These are phyloP conservation scores for Erpobdella octoculata DNA, from an alignment of 2,888 invertebrate genomes.

Conservation along the genomic window DNA sequence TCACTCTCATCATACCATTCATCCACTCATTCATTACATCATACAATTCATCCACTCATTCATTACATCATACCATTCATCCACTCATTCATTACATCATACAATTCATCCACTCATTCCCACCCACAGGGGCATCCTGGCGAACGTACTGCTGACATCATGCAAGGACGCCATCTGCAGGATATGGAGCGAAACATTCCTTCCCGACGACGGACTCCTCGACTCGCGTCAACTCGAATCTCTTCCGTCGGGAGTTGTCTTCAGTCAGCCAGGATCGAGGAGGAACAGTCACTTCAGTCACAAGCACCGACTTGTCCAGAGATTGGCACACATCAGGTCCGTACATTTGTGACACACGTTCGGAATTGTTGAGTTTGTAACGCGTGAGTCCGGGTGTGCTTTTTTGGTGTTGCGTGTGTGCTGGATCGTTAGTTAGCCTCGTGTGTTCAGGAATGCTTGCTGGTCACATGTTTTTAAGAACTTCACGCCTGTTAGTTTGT, in stretches of 20 bases:
- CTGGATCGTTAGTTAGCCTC: too few species aligned
- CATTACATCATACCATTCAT: not conserved
- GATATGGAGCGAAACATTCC: slow-evolving; percentile 93
- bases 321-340: slow-evolving; percentile 91
- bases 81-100: not conserved
- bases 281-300: slow-evolving; percentile 64
- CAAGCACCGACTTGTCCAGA: slow-evolving; percentile 89
- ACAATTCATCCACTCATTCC: not conserved
- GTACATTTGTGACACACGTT: too few species aligned
- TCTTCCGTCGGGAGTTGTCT: not conserved
- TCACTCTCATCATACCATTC: too few species aligned
- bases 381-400: too few species aligned
- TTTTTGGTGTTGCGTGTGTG: too few species aligned
- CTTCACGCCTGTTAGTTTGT: too few species aligned
- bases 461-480: too few species aligned
- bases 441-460: too few species aligned
- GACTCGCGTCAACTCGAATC: slow-evolving; percentile 46
- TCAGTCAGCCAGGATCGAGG: slow-evolving; percentile 55
- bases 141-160: slow-evolving; percentile 93
- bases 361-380: too few species aligned
- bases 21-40: too few species aligned
- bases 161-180: slow-evolving; percentile 97
- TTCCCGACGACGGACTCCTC: slow-evolving; percentile 79
- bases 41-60: too few species aligned
- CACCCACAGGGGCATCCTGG: slow-evolving; percentile 78